phyloP scores from a whole-genome alignment of 2,797 vertebrate genomes.

The Sebastes oblongus region DNA sequence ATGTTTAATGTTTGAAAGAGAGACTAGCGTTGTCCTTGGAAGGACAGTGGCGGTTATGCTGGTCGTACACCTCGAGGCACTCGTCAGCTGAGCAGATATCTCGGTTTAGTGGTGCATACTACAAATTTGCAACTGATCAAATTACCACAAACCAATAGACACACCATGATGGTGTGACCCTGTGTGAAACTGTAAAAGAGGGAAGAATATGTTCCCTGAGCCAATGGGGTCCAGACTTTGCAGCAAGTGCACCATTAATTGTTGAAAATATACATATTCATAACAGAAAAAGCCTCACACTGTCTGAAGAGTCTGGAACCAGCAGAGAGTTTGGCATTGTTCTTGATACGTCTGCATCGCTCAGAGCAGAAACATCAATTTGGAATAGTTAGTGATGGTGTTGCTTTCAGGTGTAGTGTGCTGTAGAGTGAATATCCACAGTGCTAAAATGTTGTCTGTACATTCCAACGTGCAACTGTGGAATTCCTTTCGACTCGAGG shows the following conservation, averaged over 20 bases:
- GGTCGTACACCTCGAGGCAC: background rate
- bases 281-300: background rate
- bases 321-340: background rate
- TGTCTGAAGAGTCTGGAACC: too few relatives aligned
- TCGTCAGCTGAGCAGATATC: background rate
- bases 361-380: background rate
- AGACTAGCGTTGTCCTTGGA: background rate
- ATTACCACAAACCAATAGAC: background rate
- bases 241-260: background rate
- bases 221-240: background rate
- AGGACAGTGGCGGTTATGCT: background rate
- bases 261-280: background rate
- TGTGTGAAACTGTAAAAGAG: background rate
- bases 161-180: background rate
- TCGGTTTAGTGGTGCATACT: background rate
- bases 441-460: background rate
- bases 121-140: background rate
- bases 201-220: background rate
- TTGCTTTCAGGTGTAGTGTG: background rate
- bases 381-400: background rate
- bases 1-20: too few relatives aligned
- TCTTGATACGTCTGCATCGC: background rate
- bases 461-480: conserved; percentile 10
- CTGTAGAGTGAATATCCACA: background rate
- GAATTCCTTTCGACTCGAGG: conserved; percentile 1